Evolutionary conservation across 2,113 vertebrate species (phyloP).

Genomic region (Sylvia atricapilla): DNA sequence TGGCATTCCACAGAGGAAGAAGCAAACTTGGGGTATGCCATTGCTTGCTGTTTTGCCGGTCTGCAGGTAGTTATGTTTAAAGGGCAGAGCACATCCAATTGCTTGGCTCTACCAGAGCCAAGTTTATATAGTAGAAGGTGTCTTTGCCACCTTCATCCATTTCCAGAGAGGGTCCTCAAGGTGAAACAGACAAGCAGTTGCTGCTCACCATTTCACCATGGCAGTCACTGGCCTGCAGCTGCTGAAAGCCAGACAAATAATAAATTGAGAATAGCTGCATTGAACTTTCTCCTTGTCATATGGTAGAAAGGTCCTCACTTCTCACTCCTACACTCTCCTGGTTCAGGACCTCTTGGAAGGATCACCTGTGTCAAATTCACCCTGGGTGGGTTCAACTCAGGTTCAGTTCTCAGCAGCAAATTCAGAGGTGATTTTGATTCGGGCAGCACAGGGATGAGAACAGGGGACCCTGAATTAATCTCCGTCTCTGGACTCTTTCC

Average conservation of each 20-base stretch:
- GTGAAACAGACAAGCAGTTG: background rate
- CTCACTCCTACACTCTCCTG: background rate
- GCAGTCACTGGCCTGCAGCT: background rate
- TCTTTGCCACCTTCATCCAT: background rate
- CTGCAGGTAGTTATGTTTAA: background rate
- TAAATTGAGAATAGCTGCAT: rapidly evolving
- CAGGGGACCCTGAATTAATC: background rate
- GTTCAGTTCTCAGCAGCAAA: background rate
- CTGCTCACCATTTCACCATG: background rate
- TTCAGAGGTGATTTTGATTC: background rate
- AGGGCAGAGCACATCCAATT: background rate
- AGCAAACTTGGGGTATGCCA: background rate
- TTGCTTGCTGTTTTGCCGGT: background rate
- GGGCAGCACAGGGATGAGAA: background rate
- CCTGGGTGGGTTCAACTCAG: background rate
- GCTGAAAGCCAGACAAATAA: background rate
- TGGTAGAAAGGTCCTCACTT: background rate
- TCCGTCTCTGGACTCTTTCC: background rate
- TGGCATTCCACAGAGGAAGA: background rate
- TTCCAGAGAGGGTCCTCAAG: background rate
- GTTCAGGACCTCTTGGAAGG: background rate
- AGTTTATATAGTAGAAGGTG: background rate
- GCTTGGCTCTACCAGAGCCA: background rate
- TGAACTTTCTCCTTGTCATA: background rate
- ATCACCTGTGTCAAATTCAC: background rate